Base-by-base conservation (phyloP, 2,113 vertebrate genomes). In the Hucho hucho region DNA sequence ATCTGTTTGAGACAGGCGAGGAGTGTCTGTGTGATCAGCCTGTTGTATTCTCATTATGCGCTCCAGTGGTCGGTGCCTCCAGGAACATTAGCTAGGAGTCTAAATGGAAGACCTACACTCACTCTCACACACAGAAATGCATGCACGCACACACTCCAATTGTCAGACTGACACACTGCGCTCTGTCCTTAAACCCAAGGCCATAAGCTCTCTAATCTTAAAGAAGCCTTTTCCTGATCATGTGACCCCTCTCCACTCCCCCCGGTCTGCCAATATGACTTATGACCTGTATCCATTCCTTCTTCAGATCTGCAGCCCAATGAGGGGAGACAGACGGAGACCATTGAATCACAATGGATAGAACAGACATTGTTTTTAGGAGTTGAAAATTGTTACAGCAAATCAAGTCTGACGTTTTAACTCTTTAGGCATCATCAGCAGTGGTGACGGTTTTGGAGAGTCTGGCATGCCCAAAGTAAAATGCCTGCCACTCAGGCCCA, bases 11-110 rank as follows among this genome's bases (percentile, higher is more conserved):
- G 65, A 4, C 65, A 67, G 29, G 56, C 28, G 18, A 56, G 25
- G 22, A 20, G 4, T 72, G 13, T 49, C 49, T 75, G 71, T 78
- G 71, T 76, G 53, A 70, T 24, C 71, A 67, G 25, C 37, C 43
- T 24, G 74, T 72, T 72, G 74, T 81, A 9, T 74, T 13, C 53
- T 18, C 12, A 43, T 73, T 75, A 69, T 71, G 28, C 64, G 25
- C 64, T 53, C 25, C 32, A 74, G 56, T 72, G 76, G 56, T 5
- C 47, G 37, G 32, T 75, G 63, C 61, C 29, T 46, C 68, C 20
- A 47, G 43, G 14, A 69, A 75, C 43, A 72, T 68, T 69, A 64
- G 64, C 28, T 12, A 53, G 28, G 64, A 29, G 24, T 74, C 73
- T 32, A 37, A 56, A 9, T 46, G 18, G 74, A 70, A 58, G 69